Conservation (phyloP, 2,113 vertebrate genomes). For the Motacilla alba region DNA sequence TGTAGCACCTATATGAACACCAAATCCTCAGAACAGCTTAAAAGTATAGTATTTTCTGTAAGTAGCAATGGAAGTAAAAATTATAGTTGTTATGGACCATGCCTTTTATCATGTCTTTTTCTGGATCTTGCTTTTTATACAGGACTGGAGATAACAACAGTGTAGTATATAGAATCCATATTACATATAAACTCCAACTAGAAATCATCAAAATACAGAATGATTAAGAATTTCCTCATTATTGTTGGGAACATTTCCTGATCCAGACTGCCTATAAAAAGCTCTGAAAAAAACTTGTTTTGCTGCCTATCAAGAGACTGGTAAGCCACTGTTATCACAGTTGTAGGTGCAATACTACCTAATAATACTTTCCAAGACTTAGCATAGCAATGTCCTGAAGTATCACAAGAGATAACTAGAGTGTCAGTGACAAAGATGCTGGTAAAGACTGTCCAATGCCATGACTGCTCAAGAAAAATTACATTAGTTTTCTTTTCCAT, state of each 20-base stretch:
- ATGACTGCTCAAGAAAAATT: background rate
- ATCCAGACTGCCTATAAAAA: background rate
- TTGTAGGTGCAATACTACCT: background rate
- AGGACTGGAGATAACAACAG: background rate
- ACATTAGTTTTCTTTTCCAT: slow-evolving; percentile 12
- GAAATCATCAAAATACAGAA: background rate
- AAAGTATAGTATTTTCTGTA: background rate
- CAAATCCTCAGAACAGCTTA: background rate
- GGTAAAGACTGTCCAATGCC: background rate
- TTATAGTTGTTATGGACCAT: background rate
- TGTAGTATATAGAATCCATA: background rate
- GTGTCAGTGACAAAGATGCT: background rate
- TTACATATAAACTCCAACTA: background rate
- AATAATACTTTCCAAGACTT: background rate
- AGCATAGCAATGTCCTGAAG: background rate
- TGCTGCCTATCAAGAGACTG: background rate
- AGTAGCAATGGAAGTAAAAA: background rate
- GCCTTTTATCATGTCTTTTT: background rate
- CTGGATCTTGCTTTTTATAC: background rate
- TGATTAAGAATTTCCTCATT: background rate
- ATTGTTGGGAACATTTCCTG: background rate
- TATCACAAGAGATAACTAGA: background rate
- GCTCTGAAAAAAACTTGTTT: background rate
- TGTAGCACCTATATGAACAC: background rate
- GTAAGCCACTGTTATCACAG: background rate